Conservation (phyloP, 2,888 invertebrate species). For the Perdita meconis region DNA sequence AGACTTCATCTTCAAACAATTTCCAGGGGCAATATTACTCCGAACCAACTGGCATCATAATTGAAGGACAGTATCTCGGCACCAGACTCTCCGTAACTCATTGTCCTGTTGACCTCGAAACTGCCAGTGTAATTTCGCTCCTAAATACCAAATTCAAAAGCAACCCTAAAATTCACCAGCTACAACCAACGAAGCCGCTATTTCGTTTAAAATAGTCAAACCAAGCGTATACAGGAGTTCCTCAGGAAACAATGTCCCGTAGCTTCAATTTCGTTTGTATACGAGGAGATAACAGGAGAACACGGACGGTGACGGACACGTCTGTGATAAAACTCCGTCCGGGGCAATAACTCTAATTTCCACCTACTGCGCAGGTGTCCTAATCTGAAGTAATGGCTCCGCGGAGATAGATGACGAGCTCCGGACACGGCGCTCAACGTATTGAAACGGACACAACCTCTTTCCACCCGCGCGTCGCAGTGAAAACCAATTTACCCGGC, state of each 20-base stretch:
- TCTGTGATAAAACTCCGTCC: not conserved
- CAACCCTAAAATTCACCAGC: not conserved
- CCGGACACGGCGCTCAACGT: not conserved
- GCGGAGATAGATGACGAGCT: not conserved
- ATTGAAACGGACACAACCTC: not conserved
- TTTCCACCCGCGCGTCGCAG: not conserved
- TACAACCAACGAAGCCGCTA: not conserved
- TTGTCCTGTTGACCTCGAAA: not conserved
- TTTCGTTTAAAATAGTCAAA: too few relatives aligned
- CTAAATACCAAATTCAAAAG: not conserved
- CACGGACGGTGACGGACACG: too few relatives aligned
- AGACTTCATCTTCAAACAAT: not conserved
- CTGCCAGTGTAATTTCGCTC: not conserved
- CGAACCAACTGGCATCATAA: not conserved
- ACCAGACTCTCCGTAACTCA: not conserved
- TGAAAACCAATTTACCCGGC: constrained; percentile 9
- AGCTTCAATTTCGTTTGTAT: too few relatives aligned
- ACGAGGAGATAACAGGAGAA: too few relatives aligned
- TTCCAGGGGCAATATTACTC: not conserved
- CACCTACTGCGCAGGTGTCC: not conserved
- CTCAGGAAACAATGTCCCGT: too few relatives aligned
- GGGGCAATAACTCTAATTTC: not conserved
- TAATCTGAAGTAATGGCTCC: constrained; percentile 13
- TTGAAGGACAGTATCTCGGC: not conserved
- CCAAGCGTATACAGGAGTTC: too few relatives aligned